These are phyloP conservation scores for Porites australiensis DNA, from an alignment of 64 coral and sea anemone species.

Conservation along the genomic window DNA sequence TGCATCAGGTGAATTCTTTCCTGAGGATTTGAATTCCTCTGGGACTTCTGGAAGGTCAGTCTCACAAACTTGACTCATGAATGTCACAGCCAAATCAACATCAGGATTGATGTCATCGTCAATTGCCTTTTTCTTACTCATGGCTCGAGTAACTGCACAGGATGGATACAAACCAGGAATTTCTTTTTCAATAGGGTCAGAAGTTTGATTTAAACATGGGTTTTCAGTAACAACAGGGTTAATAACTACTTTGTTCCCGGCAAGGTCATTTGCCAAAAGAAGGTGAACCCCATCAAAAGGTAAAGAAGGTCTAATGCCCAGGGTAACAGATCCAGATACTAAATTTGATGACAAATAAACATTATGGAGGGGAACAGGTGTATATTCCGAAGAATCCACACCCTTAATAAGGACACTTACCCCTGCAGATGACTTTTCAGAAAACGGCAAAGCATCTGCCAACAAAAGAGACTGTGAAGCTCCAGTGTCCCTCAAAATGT, in stretches of 20 bases:
- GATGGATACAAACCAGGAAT: slow-evolving; percentile 69
- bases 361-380: slow-evolving; percentile 64
- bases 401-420: slow-evolving; percentile 62
- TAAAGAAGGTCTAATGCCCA: no score
- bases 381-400: slow-evolving; percentile 59
- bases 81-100: slow-evolving; percentile 5
- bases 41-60: neutral
- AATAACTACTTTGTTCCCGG: slow-evolving; percentile 37
- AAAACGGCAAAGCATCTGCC: slow-evolving; percentile 56
- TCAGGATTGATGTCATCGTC: neutral
- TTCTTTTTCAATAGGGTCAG: slow-evolving; percentile 55
- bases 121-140: slow-evolving; percentile 43
- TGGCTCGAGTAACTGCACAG: slow-evolving; percentile 77
- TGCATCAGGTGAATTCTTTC: neutral
- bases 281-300: no score
- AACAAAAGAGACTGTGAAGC: slow-evolving; percentile 81
- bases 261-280: slow-evolving; percentile 77
- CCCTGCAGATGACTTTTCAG: slow-evolving; percentile 45
- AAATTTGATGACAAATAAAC: slow-evolving; percentile 59
- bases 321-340: no score
- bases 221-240: no score
- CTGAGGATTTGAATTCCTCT: neutral
- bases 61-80: slow-evolving; percentile 10
- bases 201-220: no score
- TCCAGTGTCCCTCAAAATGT: slow-evolving; percentile 75